Evolutionary conservation across 2,113 vertebrate genomes (phyloP).

Genomic region (Dendropsophus ebraccatus): DNA sequence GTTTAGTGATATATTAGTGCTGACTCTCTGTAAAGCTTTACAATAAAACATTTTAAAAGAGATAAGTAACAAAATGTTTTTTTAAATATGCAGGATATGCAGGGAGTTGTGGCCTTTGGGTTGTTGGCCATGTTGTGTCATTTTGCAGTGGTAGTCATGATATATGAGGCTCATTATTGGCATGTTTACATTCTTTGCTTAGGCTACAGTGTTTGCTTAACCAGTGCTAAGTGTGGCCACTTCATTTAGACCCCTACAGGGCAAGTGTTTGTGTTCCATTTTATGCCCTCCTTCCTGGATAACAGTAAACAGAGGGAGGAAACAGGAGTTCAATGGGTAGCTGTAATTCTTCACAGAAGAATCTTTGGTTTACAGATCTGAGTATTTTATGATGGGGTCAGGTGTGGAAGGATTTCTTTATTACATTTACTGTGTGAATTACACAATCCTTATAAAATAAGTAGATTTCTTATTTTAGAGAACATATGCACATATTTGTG

Average conservation of each 20-base stretch:
- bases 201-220: conserved; percentile 64
- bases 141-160: neutral
- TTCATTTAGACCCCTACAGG: conserved; percentile 42
- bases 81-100: no score
- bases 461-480: neutral
- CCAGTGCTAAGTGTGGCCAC: conserved; percentile 62
- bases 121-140: neutral
- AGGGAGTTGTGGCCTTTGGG: neutral
- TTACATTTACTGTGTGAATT: neutral
- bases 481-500: neutral
- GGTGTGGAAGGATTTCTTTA: conserved; percentile 27
- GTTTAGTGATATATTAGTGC: no score
- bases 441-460: neutral
- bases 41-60: no score
- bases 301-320: conserved; percentile 62
- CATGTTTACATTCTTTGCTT: conserved; percentile 63
- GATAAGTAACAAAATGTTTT: no score
- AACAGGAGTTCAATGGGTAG: conserved; percentile 24
- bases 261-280: conserved; percentile 60
- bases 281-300: conserved; percentile 59
- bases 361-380: conserved; percentile 17
- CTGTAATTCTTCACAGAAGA: conserved; percentile 8
- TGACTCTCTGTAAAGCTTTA: no score
- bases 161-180: conserved; percentile 60
- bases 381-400: conserved; percentile 27